A percentile compares a stretch with the other conserved stretches of the same genome.
Conservation (phyloP, 2,113 vertebrate species). For the Enhydra lutris region DNA sequence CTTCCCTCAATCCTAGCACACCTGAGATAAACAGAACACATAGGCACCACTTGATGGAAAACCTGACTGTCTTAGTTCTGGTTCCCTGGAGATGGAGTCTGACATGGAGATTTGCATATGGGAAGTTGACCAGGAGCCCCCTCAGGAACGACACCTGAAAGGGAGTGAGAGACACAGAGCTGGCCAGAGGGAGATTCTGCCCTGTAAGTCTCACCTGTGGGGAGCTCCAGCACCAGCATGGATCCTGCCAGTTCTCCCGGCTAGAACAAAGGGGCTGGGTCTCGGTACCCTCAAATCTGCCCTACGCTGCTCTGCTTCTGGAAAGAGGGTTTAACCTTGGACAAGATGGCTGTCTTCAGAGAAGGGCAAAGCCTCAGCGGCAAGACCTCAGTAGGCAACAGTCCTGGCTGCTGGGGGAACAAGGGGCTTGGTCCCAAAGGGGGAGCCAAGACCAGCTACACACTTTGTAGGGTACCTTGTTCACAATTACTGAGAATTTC, state of each 20-base stretch:
- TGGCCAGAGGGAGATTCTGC: too few relatives aligned
- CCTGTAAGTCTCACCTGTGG: neutral
- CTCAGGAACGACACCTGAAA: accelerated
- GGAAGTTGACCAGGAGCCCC: neutral
- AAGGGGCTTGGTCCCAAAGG: neutral
- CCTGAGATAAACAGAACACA: neutral
- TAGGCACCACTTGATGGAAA: neutral
- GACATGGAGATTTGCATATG: neutral
- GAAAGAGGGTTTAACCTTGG: neutral
- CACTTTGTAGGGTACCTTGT: neutral
- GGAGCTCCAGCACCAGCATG: neutral
- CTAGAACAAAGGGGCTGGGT: neutral
- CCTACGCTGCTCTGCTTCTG: too few relatives aligned
- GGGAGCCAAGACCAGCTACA: neutral
- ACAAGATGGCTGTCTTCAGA: neutral
- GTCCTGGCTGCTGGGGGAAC: too few relatives aligned
- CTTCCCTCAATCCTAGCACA: neutral
- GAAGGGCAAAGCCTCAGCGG: neutral
- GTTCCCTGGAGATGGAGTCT: neutral
- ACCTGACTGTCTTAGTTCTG: accelerated
- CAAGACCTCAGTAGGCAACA: too few relatives aligned
- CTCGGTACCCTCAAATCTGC: neutral
- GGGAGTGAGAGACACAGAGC: too few relatives aligned
- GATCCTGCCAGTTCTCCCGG: neutral
- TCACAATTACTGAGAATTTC: neutral